Conservation (phyloP, 2,113 vertebrate genomes). For the Varanus komodoensis region DNA sequence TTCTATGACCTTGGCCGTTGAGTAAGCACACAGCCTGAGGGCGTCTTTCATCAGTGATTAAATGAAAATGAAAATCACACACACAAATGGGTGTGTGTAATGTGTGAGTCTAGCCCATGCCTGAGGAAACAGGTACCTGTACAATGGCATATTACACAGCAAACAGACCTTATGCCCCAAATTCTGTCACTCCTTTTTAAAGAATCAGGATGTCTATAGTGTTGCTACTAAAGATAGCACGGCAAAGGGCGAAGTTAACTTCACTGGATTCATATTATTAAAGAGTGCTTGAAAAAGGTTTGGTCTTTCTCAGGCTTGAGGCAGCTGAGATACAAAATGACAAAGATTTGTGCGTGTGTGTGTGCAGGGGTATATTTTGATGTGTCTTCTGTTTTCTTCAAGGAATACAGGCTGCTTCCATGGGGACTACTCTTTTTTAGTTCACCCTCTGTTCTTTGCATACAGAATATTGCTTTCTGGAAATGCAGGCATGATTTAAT, state of each 20-base stretch:
- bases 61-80: background rate
- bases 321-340: background rate
- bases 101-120: conserved; percentile 9
- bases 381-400: conserved; percentile 45
- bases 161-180: background rate
- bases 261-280: background rate
- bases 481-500: background rate
- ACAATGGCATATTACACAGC: background rate
- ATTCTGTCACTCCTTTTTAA: conserved; percentile 6
- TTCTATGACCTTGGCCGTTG: no score
- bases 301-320: background rate
- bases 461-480: background rate
- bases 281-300: conserved; percentile 24
- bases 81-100: background rate
- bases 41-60: background rate
- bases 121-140: conserved; percentile 25
- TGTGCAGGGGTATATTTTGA: background rate
- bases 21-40: no score
- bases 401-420: background rate
- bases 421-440: background rate
- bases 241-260: conserved; percentile 36
- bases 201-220: conserved; percentile 19
- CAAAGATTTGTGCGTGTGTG: background rate
- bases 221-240: background rate
- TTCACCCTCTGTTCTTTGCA: background rate